Conservation (phyloP, 1,140 invertebrate genomes). For the Drosophila funebris region DNA sequence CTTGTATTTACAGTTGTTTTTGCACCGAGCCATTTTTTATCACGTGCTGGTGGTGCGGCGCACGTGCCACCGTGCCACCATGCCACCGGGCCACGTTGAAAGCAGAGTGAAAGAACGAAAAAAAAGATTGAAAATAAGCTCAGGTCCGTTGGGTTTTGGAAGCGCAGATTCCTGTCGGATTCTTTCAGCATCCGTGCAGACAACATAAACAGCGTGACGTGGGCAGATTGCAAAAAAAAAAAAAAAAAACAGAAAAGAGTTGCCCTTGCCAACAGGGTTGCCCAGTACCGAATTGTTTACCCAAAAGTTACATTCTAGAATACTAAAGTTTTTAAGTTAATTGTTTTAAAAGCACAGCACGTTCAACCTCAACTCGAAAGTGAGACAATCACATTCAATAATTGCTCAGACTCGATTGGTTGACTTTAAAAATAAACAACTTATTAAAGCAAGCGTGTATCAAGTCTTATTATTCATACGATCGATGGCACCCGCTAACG, state of each 20-base stretch:
- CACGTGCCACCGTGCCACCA: constrained; percentile 39
- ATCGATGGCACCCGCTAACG: neutral
- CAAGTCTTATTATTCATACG: constrained; percentile 26
- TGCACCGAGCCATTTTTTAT: constrained; percentile 41
- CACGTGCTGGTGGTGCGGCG: constrained; percentile 40
- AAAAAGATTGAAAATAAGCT: constrained; percentile 42
- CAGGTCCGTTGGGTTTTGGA: constrained; percentile 30
- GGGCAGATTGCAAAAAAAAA: constrained; percentile 38
- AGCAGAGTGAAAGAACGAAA: neutral
- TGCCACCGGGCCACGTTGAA: constrained; percentile 13
- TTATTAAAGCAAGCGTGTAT: constrained; percentile 33
- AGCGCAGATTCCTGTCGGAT: constrained; percentile 62
- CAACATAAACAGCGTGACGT: constrained; percentile 40
- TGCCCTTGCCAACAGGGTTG: constrained; percentile 4
- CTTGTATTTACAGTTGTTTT: constrained; percentile 76
- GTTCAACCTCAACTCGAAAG: constrained; percentile 22
- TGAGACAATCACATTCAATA: constrained; percentile 15
- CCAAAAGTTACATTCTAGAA: constrained; percentile 30
- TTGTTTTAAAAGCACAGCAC: constrained; percentile 66
- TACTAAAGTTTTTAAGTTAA: constrained; percentile 62
- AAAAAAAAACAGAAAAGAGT: constrained; percentile 7
- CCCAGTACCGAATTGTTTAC: constrained; percentile 37
- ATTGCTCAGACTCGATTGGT: neutral
- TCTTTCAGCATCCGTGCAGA: constrained; percentile 53
- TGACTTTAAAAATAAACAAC: constrained; percentile 19